phyloP scores from a whole-genome alignment of 2,888 invertebrate genomes.

The Parnassius orleans region DNA sequence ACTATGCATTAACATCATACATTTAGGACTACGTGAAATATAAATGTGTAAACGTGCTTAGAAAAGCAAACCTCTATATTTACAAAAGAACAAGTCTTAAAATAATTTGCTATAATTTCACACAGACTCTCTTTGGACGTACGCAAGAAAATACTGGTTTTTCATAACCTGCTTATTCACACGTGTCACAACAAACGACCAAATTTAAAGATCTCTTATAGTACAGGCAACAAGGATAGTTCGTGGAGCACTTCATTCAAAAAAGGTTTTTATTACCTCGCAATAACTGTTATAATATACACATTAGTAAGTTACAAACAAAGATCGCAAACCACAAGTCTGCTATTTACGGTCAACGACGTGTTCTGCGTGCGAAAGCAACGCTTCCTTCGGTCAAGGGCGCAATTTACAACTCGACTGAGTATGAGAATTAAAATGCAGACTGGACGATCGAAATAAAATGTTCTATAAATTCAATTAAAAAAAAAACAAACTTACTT shows the following conservation, averaged over 20 bases:
- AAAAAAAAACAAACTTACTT: background rate
- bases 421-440: constrained; percentile 6
- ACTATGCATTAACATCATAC: background rate
- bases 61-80: background rate
- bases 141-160: constrained; percentile 14
- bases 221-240: background rate
- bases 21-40: too few relatives aligned
- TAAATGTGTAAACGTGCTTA: background rate
- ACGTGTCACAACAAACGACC: constrained; percentile 14
- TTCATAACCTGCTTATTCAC: constrained; percentile 10
- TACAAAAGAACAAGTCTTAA: background rate
- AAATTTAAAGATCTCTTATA: constrained; percentile 14
- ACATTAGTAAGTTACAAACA: constrained; percentile 9
- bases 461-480: background rate
- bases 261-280: background rate
- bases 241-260: background rate
- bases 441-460: background rate
- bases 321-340: constrained; percentile 8
- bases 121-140: background rate
- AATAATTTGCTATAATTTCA: background rate
- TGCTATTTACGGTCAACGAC: constrained; percentile 26
- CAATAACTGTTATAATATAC: constrained; percentile 5
- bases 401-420: constrained; percentile 11
- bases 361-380: constrained; percentile 22
- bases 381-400: constrained; percentile 25